These are phyloP conservation scores for Petrocephalus zakoni DNA, from an alignment of 2,113 vertebrate species.

Conservation along the genomic window DNA sequence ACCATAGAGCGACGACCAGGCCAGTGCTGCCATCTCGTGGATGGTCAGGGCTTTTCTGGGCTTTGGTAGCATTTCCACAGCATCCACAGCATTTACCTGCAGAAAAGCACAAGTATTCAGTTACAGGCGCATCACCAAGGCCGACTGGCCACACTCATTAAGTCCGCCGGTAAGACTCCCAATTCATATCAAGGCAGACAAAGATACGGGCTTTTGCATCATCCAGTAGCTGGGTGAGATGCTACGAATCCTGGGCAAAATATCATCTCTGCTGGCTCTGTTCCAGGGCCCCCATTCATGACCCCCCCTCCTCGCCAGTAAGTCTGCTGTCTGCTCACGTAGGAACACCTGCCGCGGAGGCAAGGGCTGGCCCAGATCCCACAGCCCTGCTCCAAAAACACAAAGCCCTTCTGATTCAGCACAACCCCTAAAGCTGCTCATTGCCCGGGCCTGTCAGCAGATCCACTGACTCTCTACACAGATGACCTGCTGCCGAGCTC, in stretches of 20 bases:
- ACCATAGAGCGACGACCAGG: slow-evolving; percentile 93
- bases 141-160: not conserved
- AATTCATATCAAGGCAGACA: not conserved
- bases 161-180: not conserved
- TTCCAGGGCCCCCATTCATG: not conserved
- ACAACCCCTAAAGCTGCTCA: not conserved
- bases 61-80: slow-evolving; percentile 94
- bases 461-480: not conserved
- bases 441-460: not conserved
- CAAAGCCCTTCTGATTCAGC: not conserved
- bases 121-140: not conserved
- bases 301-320: not conserved
- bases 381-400: not conserved
- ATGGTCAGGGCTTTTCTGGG: slow-evolving; percentile 88
- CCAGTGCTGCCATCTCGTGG: slow-evolving; percentile 92
- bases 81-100: slow-evolving; percentile 90
- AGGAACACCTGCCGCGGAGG: not conserved
- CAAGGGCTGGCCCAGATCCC: not conserved
- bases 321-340: not conserved
- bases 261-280: not conserved
- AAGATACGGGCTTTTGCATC: not conserved
- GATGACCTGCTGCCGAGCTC: not conserved
- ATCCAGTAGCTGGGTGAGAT: not conserved
- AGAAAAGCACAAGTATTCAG: slow-evolving; percentile 20
- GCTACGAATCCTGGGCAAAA: not conserved